Evolutionary conservation across 2,888 invertebrate genomes (phyloP), one percentile per base, ranked within the genome.

Genomic region (Norana najaformis): DNA sequence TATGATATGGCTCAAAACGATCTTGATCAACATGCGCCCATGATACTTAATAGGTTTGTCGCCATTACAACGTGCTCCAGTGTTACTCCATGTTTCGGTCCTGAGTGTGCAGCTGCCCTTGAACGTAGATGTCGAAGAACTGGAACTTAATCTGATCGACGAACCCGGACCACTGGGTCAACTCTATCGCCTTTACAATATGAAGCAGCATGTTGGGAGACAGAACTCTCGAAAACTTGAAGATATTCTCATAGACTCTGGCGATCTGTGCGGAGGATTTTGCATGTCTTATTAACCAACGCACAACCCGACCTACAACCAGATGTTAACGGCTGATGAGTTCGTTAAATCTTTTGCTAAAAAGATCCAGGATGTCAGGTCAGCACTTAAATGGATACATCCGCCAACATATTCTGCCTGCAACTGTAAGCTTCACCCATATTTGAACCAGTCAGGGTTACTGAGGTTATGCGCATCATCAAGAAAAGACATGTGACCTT

Each of bases 261-360:
- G n/a, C 69, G 30, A 13, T 69, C 30, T 0, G 13, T 69, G n/a
- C n/a, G 11, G n/a, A 1, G 69, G n/a, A 69, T 6, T 69, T n/a
- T 30, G 11, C 69, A n/a, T 6, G 6, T 30, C 0, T 69, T n/a
- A 69, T 69, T n/a, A n/a, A 69, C n/a, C 69, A 69, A 30, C 8
- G 47, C 47, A 47, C 23, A 47, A 5, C 47, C 13, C 18, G 23
- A 23, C 47, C n/a, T 69, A 69, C 30, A 8, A 69, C 30, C 69
- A n/a, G n/a, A 69, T 69, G 69, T 1, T 4, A n/a, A n/a, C 47
- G 20, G 47, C 23, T 47, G 23, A 47, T 47, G 47, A 47, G 20
- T 47, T 69, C 69, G 69, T 69, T 69, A 69, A 69, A 69, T 69
- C 69, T 69, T 69, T 69, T 69, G 69, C 69, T 69, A n/a, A 69